Percentiles rank a stretch among this genome's conserved stretches.
These are phyloP conservation scores for Nowickia ferox DNA, from an alignment of 2,888 invertebrate species.

Conservation along the genomic window DNA sequence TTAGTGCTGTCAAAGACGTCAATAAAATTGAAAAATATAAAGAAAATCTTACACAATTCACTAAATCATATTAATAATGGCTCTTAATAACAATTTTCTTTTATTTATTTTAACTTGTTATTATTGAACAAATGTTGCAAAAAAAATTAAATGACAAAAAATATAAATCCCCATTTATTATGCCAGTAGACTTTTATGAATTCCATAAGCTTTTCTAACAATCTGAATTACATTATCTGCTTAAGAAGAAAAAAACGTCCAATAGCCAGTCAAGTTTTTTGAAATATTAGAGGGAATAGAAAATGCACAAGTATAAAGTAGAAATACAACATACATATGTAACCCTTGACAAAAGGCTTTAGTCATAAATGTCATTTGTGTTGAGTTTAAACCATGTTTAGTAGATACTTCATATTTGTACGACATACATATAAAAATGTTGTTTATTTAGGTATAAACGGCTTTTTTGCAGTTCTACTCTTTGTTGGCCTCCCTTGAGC, in stretches of 20 bases:
- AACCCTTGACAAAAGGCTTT: slow-evolving; percentile 70
- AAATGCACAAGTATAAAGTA: slow-evolving; percentile 4
- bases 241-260: not conserved
- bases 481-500: slow-evolving; percentile 44
- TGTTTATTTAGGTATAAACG: slow-evolving; percentile 59
- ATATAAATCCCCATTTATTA: slow-evolving; percentile 57
- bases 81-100: not conserved
- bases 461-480: slow-evolving; percentile 9
- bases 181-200: slow-evolving; percentile 8
- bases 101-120: slow-evolving; percentile 2
- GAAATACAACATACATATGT: slow-evolving; percentile 44
- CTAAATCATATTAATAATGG: slow-evolving; percentile 52
- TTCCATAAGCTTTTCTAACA: slow-evolving; percentile 19
- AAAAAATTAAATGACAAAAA: slow-evolving; percentile 40
- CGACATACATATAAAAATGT: slow-evolving; percentile 35
- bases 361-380: slow-evolving; percentile 71
- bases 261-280: slow-evolving; percentile 29
- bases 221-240: not conserved
- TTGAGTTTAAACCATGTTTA: slow-evolving; percentile 60
- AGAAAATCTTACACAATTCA: slow-evolving; percentile 23
- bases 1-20: slow-evolving; percentile 26
- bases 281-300: slow-evolving; percentile 45
- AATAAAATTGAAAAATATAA: slow-evolving; percentile 31
- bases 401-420: slow-evolving; percentile 60
- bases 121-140: slow-evolving; percentile 37